Percentiles rank a stretch among this genome's conserved stretches.
These are phyloP conservation scores for Dendrolimus kikuchii DNA, from an alignment of 1,140 invertebrate species.

Conservation along the genomic window DNA sequence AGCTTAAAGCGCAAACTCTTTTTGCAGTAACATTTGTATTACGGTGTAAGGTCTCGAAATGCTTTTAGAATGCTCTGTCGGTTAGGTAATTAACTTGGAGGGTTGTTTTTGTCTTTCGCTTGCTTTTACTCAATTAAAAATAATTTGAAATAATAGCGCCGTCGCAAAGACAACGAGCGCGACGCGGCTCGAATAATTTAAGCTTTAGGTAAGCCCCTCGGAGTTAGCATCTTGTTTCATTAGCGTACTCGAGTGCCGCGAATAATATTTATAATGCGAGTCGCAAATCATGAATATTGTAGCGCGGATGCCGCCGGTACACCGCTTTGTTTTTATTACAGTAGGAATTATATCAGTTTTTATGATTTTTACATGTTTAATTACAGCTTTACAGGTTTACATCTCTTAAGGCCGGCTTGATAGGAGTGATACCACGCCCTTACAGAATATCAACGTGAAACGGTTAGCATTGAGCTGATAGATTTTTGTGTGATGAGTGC, in stretches of 20 bases:
- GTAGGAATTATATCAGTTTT: too few species aligned
- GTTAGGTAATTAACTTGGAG: conserved; percentile 48
- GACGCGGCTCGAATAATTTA: conserved; percentile 55
- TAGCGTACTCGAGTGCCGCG: conserved; percentile 40
- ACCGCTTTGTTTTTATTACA: too few species aligned
- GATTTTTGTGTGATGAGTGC: too few species aligned
- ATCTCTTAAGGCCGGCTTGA: too few species aligned
- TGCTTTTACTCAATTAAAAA: conserved; percentile 68
- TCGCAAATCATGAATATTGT: conserved; percentile 55
- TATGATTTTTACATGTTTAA: too few species aligned
- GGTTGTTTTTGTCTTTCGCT: conserved; percentile 54
- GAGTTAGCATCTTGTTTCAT: conserved; percentile 67
- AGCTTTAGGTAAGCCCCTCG: conserved; percentile 32
- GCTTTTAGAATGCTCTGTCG: conserved; percentile 47
- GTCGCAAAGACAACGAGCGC: conserved; percentile 38
- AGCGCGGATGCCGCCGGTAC: conserved; percentile 17
- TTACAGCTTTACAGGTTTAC: too few species aligned
- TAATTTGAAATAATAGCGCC: conserved; percentile 64
- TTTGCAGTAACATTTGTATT: conserved; percentile 50
- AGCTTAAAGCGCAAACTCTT: conserved; percentile 42
- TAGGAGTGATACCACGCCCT: too few species aligned
- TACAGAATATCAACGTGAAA: too few species aligned
- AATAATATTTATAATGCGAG: conserved; percentile 49
- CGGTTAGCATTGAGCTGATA: too few species aligned
- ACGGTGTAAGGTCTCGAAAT: conserved; percentile 36